Evolutionary conservation across 2,888 invertebrate genomes (phyloP), one percentile per base, ranked within the genome.

Genomic region (Cyclophora punctaria): DNA sequence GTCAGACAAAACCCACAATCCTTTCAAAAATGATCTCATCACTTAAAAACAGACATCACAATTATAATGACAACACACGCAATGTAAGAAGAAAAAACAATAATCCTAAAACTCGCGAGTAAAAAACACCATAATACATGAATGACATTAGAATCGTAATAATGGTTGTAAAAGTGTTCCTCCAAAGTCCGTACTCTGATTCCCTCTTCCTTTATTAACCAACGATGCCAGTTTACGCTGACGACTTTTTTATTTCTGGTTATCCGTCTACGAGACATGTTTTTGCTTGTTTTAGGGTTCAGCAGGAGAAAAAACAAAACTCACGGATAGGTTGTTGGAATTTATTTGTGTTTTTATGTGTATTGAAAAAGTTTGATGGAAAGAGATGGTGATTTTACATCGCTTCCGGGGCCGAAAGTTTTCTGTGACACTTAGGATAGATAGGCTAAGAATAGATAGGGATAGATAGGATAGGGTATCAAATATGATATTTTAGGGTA

Each of bases 241-340:
- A 81, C 78, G 84, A 76, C 79, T 77, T 80, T 83, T 84, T 86
- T 85, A 83, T 83, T 81, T 80, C 75, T 75, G 75, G 68, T 75
- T 73, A 75, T 74, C 71, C 73, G 62, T 56, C 57, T 57, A 48
- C 52, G 58, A 53, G 55, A 56, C 59, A 51, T 53, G 53, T 53
- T 60, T 58, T 60, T 55, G 58, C 55, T 53, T 49, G 50, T 54
- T 58, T 51, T 49, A 56, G 56, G 49, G 56, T 35, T 48, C 56
- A 46, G 46, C 35, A 47, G 47, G 50, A 52, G 48, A 52, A 55
- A 52, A 55, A 37, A 37, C 2, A 5, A 4, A 37, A 37, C 37
- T 4, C 37, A 5, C 5, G 37, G 37, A 37, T 4, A 37, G 4
- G 5, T 37, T 37, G 4, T 37, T 5, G 37, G 37, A 37, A 37